Base-by-base conservation (phyloP, 2,113 vertebrate species). In the Otis tarda region DNA sequence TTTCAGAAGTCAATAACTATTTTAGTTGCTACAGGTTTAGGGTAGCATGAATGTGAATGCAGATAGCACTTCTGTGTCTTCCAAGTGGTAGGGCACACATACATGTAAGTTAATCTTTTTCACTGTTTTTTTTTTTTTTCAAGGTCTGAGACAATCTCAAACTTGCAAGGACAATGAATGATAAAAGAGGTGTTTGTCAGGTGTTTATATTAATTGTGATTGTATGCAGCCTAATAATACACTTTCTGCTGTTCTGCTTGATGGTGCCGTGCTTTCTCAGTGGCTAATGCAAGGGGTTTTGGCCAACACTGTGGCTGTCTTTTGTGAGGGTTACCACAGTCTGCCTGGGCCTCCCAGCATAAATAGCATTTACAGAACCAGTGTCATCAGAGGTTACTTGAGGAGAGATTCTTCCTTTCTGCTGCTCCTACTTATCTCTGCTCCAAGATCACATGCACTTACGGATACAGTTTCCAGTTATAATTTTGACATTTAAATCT, bases 401-500 rank as follows among this genome's bases (percentile, higher is more conserved):
- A 83, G 75, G 50, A 88, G 80, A 89, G 67, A 65, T 65, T 86
- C 25, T 79, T 89, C 37, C 28, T 71, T 69, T 50, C 45, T 82
- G 28, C 35, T 95, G 55, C 59, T 79, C 2, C 1, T 76, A 68
- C 13, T 74, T 76, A 10, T 71, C 33, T 82, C 67, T 57, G 30
- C 71, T 90, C n/a, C 14, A 14, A 52, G 59, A 64, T 78, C 56
- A 52, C 0, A 0, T 67, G n/a, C 16, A 12, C 8, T 28, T 67
- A 75, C 0, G 3, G 49, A 65, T 80, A 37, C 6, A 50, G 78
- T 70, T 96, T 95, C 70, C 39, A 83, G 30, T 77, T 87, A 59
- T 53, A 49, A 31, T 73, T 90, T 89, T 90, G 87, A 87, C 55
- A 65, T 93, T 55, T 94, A 76, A 84, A 79, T 89, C 49, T 70